phyloP scores from a whole-genome alignment of 2,888 invertebrate species.

The Margaritifera margaritifera region DNA sequence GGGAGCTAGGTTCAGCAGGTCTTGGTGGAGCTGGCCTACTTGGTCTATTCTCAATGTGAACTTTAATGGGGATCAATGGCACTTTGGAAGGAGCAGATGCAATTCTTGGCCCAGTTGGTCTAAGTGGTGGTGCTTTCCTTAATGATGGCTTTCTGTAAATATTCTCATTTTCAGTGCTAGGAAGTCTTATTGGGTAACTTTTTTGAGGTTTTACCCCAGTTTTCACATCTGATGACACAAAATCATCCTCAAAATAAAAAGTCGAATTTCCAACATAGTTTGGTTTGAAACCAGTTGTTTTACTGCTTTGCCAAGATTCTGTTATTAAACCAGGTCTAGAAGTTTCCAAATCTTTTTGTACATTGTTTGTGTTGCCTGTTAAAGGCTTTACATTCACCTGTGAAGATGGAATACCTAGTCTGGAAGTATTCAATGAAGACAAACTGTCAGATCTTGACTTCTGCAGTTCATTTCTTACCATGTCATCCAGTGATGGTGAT shows the following conservation, averaged over 20 bases:
- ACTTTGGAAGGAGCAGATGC: constrained; percentile 52
- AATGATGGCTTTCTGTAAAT: constrained; percentile 39
- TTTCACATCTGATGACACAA: constrained; percentile 6
- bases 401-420: no score
- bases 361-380: no score
- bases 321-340: neutral
- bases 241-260: constrained; percentile 34
- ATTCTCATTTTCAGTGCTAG: constrained; percentile 18
- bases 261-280: constrained; percentile 36
- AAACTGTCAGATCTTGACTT: no score
- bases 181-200: constrained; percentile 27
- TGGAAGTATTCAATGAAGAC: no score
- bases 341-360: no score
- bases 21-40: constrained; percentile 10
- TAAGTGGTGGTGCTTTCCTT: constrained; percentile 58
- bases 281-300: neutral
- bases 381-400: no score
- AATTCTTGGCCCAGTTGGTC: constrained; percentile 58
- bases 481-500: no score
- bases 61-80: constrained; percentile 39
- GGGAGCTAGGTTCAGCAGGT: neutral
- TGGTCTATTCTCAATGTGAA: constrained; percentile 1
- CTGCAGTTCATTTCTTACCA: no score
- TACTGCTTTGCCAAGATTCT: neutral
- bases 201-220: constrained; percentile 42